Percentiles rank a stretch among this genome's conserved stretches.
Evolutionary conservation across 2,797 vertebrate genomes (phyloP).

Genomic region (Melanotaenia parkinsoni): DNA sequence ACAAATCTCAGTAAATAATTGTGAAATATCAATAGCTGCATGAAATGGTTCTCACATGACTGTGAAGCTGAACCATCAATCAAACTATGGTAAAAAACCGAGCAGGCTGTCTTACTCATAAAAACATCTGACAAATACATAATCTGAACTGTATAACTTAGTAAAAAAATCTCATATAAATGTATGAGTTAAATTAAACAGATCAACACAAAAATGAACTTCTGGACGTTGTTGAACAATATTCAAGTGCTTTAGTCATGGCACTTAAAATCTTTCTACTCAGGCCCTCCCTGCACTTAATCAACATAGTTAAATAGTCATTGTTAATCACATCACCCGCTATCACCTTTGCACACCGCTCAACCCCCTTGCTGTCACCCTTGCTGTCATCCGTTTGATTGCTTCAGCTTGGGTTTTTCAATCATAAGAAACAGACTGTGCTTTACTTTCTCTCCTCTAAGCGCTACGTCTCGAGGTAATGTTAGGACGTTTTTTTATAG

Average conservation of each 20-base stretch:
- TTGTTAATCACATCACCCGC: constrained; percentile 35
- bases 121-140: neutral
- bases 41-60: neutral
- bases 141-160: neutral
- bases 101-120: neutral
- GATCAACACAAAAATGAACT: neutral
- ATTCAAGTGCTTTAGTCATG: neutral
- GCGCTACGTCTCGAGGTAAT: constrained; percentile 33
- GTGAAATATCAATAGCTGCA: neutral
- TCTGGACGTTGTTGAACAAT: constrained; percentile 6
- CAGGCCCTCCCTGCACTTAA: constrained; percentile 1
- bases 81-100: neutral
- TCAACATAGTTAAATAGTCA: constrained; percentile 21
- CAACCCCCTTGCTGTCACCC: neutral
- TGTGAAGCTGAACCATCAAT: constrained; percentile 1
- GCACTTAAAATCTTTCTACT: constrained; percentile 13
- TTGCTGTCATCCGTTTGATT: constrained; percentile 34
- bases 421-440: constrained; percentile 13
- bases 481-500: constrained; percentile 43
- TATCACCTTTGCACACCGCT: constrained; percentile 8
- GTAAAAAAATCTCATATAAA: neutral
- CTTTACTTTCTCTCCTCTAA: constrained; percentile 16
- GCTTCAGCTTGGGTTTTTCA: constrained; percentile 24
- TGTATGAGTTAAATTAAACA: neutral
- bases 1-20: neutral